A percentile compares a stretch with the other conserved stretches of the same genome.
Evolutionary conservation across 2,797 vertebrate species (phyloP).

Genomic region (Mastacembelus armatus): DNA sequence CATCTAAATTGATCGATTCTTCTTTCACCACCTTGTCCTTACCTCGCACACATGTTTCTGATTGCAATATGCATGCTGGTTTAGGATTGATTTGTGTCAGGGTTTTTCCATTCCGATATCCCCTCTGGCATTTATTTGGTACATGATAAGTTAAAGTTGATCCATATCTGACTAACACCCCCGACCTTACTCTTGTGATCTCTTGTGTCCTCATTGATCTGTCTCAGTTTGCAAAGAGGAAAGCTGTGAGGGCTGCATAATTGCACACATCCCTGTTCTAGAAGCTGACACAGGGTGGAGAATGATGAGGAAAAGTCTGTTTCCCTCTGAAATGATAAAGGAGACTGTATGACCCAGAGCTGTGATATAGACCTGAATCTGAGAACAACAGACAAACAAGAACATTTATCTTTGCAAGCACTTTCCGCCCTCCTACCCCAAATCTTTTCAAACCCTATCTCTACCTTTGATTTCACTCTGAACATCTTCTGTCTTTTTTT

Average conservation of each 20-base stretch:
- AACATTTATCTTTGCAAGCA: slow-evolving; percentile 56
- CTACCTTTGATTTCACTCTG: slow-evolving; percentile 44
- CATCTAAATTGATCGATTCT: slow-evolving; percentile 54
- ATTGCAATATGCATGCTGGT: slow-evolving; percentile 53
- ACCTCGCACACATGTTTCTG: slow-evolving; percentile 25
- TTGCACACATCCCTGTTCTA: slow-evolving; percentile 31
- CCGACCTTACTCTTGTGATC: slow-evolving; percentile 62
- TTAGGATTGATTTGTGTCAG: slow-evolving; percentile 61
- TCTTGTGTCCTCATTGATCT: slow-evolving; percentile 65
- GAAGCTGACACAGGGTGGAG: slow-evolving; percentile 16
- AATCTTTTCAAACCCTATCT: slow-evolving; percentile 57
- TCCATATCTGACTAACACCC: slow-evolving; percentile 70
- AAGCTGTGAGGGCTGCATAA: slow-evolving; percentile 49
- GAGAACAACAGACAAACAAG: slow-evolving; percentile 47
- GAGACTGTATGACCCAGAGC: slow-evolving; percentile 29
- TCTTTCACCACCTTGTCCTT: slow-evolving; percentile 36
- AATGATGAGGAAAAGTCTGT: slow-evolving; percentile 30
- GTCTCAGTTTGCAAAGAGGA: slow-evolving; percentile 54
- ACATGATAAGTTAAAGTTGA: slow-evolving; percentile 70
- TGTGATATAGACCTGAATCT: slow-evolving; percentile 46
- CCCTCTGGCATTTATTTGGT: slow-evolving; percentile 66
- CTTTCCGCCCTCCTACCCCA: slow-evolving; percentile 27
- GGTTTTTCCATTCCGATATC: slow-evolving; percentile 46
- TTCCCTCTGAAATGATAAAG: slow-evolving; percentile 55
- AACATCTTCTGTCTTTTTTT: slow-evolving; percentile 22